Percentiles rank a stretch among this genome's conserved stretches.
Evolutionary conservation across 1,140 invertebrate genomes (phyloP).

Genomic region (Chironomus striatipennis): DNA sequence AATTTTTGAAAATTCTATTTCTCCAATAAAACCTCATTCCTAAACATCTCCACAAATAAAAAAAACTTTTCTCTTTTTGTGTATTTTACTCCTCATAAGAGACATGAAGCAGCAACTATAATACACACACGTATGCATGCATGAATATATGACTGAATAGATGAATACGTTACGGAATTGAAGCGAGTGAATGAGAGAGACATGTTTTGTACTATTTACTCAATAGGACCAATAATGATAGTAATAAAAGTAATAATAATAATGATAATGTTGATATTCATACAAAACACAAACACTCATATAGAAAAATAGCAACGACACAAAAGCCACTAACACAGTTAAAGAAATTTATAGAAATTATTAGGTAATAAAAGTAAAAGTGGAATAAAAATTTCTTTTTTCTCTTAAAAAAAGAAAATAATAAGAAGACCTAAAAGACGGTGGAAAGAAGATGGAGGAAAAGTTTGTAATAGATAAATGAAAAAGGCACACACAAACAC

Average conservation of each 20-base stretch:
- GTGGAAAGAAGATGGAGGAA: background rate
- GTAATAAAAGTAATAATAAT: background rate
- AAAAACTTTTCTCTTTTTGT: no score
- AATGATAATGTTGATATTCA: background rate
- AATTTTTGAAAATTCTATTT: no score
- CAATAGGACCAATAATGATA: background rate
- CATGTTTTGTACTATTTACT: slow-evolving; percentile 9
- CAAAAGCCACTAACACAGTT: background rate
- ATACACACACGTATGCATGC: no score
- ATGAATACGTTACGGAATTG: background rate
- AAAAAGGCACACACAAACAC: background rate
- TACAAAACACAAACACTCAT: no score
- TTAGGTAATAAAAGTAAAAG: background rate
- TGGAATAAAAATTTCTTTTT: no score
- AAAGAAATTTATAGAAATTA: background rate
- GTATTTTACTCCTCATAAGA: no score
- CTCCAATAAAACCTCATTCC: no score
- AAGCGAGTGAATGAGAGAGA: background rate
- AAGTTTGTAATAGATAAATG: background rate
- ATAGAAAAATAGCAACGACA: no score
- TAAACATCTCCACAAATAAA: no score
- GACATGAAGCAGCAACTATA: no score
- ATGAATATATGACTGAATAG: background rate
- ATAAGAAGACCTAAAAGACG: background rate
- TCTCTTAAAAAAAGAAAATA: background rate